These are phyloP conservation scores for Lamellibrachia satsuma DNA, from an alignment of 2,888 invertebrate species.

Conservation along the genomic window DNA sequence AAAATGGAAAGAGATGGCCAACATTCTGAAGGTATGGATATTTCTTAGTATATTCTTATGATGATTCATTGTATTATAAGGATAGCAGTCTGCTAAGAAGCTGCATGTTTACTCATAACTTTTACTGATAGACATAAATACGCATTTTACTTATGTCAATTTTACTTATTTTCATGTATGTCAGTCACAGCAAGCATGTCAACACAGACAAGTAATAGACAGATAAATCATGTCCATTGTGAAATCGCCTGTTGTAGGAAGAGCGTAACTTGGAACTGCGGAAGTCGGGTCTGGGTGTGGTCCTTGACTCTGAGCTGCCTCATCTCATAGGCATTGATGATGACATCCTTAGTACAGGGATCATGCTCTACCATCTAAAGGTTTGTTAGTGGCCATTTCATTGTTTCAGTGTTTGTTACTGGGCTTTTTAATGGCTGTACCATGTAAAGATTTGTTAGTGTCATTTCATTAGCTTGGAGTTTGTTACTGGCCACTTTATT, in stretches of 20 bases:
- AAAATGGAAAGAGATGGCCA: conserved; percentile 73
- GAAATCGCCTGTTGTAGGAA: conserved; percentile 73
- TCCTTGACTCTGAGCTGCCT: conserved; percentile 79
- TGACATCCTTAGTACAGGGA: conserved; percentile 87
- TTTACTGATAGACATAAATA: not conserved
- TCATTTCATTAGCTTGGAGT: not conserved
- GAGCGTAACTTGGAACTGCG: conserved; percentile 86
- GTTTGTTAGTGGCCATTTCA: conserved; percentile 58
- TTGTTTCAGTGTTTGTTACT: not conserved
- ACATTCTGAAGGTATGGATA: conserved; percentile 68
- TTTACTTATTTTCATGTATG: not conserved
- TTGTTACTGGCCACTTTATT: not conserved
- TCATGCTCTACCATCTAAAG: conserved; percentile 89
- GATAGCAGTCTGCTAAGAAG: not conserved
- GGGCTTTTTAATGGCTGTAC: not conserved
- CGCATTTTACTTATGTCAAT: not conserved
- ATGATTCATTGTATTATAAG: not conserved
- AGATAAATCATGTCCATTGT: not conserved
- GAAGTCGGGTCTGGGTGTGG: conserved; percentile 83
- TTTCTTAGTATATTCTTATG: not conserved
- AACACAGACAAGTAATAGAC: not conserved
- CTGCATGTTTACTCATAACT: not conserved
- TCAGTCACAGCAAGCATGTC: not conserved
- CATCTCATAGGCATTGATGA: conserved; percentile 88
- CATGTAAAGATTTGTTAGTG: conserved; percentile 2